Evolutionary conservation across 1,140 invertebrate genomes (phyloP).

Genomic region (Aphelenchoides besseyi): DNA sequence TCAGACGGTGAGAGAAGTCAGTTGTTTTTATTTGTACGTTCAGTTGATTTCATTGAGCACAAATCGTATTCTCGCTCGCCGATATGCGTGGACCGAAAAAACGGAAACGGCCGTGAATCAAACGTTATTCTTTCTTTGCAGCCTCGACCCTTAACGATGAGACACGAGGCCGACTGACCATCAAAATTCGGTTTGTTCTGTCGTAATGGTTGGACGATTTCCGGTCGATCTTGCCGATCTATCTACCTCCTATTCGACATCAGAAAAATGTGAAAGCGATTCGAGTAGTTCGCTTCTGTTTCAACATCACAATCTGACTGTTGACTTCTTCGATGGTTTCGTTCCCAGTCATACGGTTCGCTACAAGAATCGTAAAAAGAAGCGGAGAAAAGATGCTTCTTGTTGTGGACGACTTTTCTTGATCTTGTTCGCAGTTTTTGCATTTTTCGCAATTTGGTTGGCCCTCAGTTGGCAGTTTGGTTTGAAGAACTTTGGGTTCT

Average conservation of each 20-base stretch:
- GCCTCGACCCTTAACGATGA: too few relatives aligned
- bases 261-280: background rate
- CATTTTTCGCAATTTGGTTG: background rate
- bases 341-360: background rate
- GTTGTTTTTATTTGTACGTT: too few relatives aligned
- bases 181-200: too few relatives aligned
- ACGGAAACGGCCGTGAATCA: background rate
- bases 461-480: background rate
- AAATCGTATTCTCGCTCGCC: too few relatives aligned
- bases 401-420: background rate
- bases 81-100: too few relatives aligned
- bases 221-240: constrained; percentile 20
- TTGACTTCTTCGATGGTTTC: background rate
- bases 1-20: too few relatives aligned
- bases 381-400: background rate
- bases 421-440: background rate
- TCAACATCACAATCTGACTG: background rate
- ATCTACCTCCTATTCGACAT: constrained; percentile 6
- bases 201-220: constrained; percentile 18
- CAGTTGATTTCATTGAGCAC: too few relatives aligned
- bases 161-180: too few relatives aligned
- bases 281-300: constrained; percentile 4
- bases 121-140: too few relatives aligned
- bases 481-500: background rate
- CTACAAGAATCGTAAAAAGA: background rate